Evolutionary conservation across 2,888 invertebrate genomes (phyloP).

Genomic region (Parnassius mnemosyne): DNA sequence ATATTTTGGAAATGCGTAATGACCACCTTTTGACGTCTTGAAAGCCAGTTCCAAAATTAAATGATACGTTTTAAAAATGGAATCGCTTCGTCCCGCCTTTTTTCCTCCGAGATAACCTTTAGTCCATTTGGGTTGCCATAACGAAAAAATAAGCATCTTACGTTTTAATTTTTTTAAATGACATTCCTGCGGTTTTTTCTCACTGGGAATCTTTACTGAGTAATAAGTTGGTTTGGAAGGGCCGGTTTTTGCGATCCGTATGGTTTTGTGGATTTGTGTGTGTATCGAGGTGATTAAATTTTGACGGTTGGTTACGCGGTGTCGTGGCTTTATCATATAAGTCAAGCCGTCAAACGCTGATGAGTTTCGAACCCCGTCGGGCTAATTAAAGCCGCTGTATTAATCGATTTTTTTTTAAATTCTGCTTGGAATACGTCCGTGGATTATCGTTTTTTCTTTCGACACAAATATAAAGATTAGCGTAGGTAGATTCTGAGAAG

Average conservation of each 20-base stretch:
- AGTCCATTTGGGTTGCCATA: slow-evolving; percentile 75
- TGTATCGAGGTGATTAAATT: slow-evolving; percentile 57
- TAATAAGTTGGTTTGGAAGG: slow-evolving; percentile 63
- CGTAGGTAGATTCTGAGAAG: slow-evolving; percentile 68
- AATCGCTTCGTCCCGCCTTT: slow-evolving; percentile 79
- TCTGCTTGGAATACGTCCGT: slow-evolving; percentile 53
- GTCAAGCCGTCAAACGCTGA: slow-evolving; percentile 62
- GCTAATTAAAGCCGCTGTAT: slow-evolving; percentile 65
- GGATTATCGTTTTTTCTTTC: slow-evolving; percentile 62
- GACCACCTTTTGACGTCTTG: slow-evolving; percentile 79
- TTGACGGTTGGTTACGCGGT: slow-evolving; percentile 51
- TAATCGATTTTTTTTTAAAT: slow-evolving; percentile 74
- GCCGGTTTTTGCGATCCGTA: slow-evolving; percentile 66
- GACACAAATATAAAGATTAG: slow-evolving; percentile 68
- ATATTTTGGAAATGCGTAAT: slow-evolving; percentile 71
- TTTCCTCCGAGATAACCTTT: slow-evolving; percentile 78
- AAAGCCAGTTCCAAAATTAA: slow-evolving; percentile 80
- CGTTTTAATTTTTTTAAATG: slow-evolving; percentile 79
- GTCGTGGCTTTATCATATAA: slow-evolving; percentile 51
- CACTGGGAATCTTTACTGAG: slow-evolving; percentile 68
- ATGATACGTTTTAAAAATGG: slow-evolving; percentile 81
- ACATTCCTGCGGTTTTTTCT: slow-evolving; percentile 79
- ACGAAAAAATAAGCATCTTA: slow-evolving; percentile 67
- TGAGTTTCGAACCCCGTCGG: slow-evolving; percentile 60
- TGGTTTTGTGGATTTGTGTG: slow-evolving; percentile 48